Evolutionary conservation across 2,797 vertebrate genomes (phyloP).

Genomic region (Acomys russatus): DNA sequence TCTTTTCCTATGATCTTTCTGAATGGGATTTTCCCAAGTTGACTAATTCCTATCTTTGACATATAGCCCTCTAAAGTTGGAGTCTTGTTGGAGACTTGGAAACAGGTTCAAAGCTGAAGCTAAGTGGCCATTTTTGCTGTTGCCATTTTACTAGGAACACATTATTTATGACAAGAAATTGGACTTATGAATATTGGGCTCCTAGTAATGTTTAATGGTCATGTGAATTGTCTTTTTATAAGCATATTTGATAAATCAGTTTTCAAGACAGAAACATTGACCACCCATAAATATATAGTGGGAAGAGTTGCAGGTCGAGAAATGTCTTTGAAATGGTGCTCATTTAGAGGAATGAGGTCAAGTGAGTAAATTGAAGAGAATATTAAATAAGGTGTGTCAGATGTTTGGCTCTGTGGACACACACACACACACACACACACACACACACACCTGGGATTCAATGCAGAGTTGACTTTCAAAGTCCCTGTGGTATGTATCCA

Average conservation of each 20-base stretch:
- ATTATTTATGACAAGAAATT: conserved; percentile 20
- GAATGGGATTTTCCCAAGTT: not conserved
- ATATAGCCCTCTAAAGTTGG: not conserved
- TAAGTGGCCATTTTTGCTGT: not conserved
- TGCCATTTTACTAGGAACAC: not conserved
- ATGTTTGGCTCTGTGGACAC: not conserved
- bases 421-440: not conserved
- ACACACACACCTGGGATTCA: not conserved
- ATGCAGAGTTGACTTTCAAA: not conserved
- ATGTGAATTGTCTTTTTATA: not conserved
- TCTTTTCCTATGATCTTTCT: not conserved
- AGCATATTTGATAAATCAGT: not conserved
- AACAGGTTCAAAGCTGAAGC: not conserved
- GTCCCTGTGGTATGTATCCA: rapidly evolving
- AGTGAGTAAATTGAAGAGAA: not conserved
- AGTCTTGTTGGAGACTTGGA: not conserved
- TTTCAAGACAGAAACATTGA: not conserved
- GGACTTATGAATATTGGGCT: not conserved
- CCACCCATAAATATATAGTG: not conserved
- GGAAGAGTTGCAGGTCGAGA: not conserved
- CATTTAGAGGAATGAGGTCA: not conserved
- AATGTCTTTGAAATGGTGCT: not conserved
- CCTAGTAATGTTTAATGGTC: conserved; percentile 25
- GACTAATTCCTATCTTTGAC: conserved; percentile 19
- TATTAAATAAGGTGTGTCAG: not conserved